Evolutionary conservation across 2,888 invertebrate genomes (phyloP), one percentile per base, ranked within the genome.

Genomic region (Zhengitettix transpicula): DNA sequence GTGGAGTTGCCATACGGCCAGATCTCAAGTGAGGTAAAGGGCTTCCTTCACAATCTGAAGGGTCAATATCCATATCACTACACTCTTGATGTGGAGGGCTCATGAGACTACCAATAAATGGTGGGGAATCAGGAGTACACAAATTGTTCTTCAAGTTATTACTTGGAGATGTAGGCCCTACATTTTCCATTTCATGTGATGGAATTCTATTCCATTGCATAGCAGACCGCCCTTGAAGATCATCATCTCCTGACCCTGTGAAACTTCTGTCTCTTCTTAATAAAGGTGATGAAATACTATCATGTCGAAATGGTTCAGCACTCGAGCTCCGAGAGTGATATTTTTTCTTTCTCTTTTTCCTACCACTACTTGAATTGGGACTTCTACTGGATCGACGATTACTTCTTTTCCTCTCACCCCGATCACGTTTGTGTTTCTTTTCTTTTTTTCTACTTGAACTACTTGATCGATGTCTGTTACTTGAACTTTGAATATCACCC

Each of bases 361-460:
- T 87, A 67, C 84, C 84, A 53, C 56, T 60, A 52, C 16, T 52
- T 42, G 59, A 56, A 59, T 52, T 60, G n/a, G 61, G 61, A 51
- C 61, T 61, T 55, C 59, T 62, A 55, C 60, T 62, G 14, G 52
- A 82, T 78, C 65, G 85, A 84, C 9, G 71, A 67, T 7, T 73
- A 58, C 62, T 75, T 71, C 60, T 78, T 76, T 87, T 87, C 72
- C 84, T 86, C 85, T 83, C 69, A 87, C 87, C 55, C 87, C 85
- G 67, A 84, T 84, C 71, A 61, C 64, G 62, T 66, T 84, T 77
- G 65, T 73, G 73, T 61, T 72, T 74, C 64, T 73, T 74, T 64
- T 74, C 74, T 65, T 73, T 75, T 58, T 71, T 65, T 60, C 65
- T 67, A 58, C 57, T 64, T 54, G 53, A 58, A 42, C 61, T 65